Evolutionary conservation across 2,888 invertebrate genomes (phyloP).

Genomic region (Epirrhoe alternata): DNA sequence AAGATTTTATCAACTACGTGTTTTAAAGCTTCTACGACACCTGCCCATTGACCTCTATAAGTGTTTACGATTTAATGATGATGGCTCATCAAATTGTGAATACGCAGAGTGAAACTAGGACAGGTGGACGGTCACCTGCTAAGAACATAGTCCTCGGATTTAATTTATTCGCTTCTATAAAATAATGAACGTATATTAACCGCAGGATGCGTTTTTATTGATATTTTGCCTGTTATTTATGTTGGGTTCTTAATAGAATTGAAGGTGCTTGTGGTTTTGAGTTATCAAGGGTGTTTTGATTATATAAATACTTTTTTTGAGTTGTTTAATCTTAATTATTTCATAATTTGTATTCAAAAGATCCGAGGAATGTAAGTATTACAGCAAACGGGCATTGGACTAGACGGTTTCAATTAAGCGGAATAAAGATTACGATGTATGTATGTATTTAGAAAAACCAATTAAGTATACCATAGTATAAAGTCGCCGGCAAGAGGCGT

Average conservation of each 20-base stretch:
- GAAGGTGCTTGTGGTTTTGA: slow-evolving; percentile 15
- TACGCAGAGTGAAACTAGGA: slow-evolving; percentile 20
- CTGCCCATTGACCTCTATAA: slow-evolving; percentile 34
- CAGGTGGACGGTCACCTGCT: slow-evolving; percentile 43
- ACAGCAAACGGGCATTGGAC: background rate
- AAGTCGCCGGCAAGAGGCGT: too few relatives aligned
- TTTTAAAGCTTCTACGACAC: slow-evolving; percentile 11
- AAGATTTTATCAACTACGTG: background rate
- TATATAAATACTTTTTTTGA: background rate
- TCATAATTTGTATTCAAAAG: background rate
- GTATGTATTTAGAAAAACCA: background rate
- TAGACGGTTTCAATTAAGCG: background rate
- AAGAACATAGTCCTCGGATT: slow-evolving; percentile 22
- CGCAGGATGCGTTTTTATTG: slow-evolving; percentile 34
- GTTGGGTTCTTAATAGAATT: slow-evolving; percentile 21
- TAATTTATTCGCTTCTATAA: slow-evolving; percentile 32
- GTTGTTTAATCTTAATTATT: background rate
- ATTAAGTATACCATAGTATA: background rate
- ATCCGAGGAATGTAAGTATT: background rate
- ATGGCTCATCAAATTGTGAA: slow-evolving; percentile 6
- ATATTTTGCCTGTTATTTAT: slow-evolving; percentile 32
- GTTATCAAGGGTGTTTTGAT: slow-evolving; percentile 19
- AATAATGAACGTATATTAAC: slow-evolving; percentile 33
- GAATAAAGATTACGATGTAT: background rate
- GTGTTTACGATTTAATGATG: slow-evolving; percentile 38